Base-by-base conservation (phyloP, 1,140 invertebrate genomes). In the Heliconius hewitsoni region DNA sequence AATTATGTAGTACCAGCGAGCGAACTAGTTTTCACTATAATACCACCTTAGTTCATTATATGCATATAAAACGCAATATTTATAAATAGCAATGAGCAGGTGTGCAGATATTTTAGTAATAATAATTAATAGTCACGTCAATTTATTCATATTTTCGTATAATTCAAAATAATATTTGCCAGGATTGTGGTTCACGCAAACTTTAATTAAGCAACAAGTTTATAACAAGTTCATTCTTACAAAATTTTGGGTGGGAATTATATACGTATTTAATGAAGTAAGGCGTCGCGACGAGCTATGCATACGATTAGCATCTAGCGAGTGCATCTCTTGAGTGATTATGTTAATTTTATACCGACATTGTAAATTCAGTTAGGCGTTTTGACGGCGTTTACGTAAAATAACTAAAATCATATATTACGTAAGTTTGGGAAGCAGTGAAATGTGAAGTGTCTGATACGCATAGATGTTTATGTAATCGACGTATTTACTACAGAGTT, bases 271-370 rank as follows among this genome's bases (percentile, higher is more conserved):
- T 84, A 86, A 86, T 81, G 79, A 80, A 82, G 76, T 82, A 74
- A 84, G 81, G 79, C 83, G 82, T 81, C 81, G 83, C 82, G 81
- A 85, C 81, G 84, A 82, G 86, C 84, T 86, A 87, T 88, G 88
- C 88, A 90, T 91, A 89, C 79, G 83, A 90, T 91, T 90, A 90
- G 74, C 86, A 82, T 83, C 83, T 73, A 82, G 70, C 78, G 76
- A 86, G 83, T 87, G 87, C 88, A 90, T 89, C 86, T 87, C 84
- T 87, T 85, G 83, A 83, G 85, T 88, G 88, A 92, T 88, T 91
- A 92, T 91, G 88, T 83, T 85, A 89, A 92, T 90, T 80, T 79
- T 82, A 84, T 81, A 83, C 83, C 86, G 87, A 87, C 87, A 86
- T 85, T 81, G 80, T 83, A 87, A 83, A 85, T 90, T 83, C 82